These are phyloP conservation scores for Campoletis sonorensis DNA, from an alignment of 1,140 invertebrate species.

Conservation along the genomic window DNA sequence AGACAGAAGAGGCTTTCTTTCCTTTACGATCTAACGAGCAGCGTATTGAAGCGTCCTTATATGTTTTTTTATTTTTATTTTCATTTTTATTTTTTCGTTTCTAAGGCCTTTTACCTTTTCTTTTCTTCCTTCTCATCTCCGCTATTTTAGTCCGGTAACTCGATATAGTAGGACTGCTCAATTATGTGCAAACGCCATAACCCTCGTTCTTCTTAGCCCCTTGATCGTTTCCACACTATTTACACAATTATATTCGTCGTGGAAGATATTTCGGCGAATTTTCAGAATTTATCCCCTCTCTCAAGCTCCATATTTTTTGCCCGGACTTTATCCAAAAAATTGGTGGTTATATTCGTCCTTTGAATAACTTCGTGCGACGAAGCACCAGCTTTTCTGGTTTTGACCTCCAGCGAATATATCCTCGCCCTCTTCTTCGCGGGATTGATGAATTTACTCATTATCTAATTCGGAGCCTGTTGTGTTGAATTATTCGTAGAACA, in stretches of 20 bases:
- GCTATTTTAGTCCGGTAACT: conserved; percentile 21
- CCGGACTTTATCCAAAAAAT: not conserved
- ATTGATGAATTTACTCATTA: too few species aligned
- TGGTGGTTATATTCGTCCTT: not conserved
- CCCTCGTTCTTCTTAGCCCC: not conserved
- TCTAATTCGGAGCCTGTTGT: too few species aligned
- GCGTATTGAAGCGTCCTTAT: conserved; percentile 21
- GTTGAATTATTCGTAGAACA: too few species aligned
- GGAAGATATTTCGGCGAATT: conserved; percentile 10
- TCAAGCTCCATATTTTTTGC: not conserved
- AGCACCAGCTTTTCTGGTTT: too few species aligned
- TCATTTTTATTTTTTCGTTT: not conserved
- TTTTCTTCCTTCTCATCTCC: not conserved
- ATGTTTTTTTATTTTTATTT: not conserved
- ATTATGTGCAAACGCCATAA: conserved; percentile 28
- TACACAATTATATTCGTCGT: conserved; percentile 26
- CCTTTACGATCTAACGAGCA: not conserved
- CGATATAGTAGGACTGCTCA: conserved; percentile 32
- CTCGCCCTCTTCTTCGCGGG: too few species aligned
- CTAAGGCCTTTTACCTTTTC: not conserved
- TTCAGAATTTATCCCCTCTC: not conserved
- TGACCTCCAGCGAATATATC: too few species aligned
- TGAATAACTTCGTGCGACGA: too few species aligned
- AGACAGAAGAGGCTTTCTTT: conserved; percentile 21
- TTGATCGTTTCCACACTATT: conserved; percentile 9